Percentiles rank a stretch among this genome's conserved stretches.
phyloP scores from a whole-genome alignment of 2,797 vertebrate genomes.

The Ficedula albicollis region DNA sequence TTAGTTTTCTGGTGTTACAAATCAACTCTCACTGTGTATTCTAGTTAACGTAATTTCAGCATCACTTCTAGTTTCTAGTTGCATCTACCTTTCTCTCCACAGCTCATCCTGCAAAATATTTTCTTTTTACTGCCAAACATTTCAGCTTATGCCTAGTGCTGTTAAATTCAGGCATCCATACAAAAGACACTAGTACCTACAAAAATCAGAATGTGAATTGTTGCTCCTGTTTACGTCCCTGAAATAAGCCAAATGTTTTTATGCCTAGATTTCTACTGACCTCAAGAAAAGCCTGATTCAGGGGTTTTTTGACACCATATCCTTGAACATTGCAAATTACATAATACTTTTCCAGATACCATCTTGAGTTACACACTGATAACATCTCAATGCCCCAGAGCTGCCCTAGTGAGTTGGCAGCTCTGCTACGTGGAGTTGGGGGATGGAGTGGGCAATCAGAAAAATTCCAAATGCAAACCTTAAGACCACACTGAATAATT shows the following conservation, averaged over 20 bases:
- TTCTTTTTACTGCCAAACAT: not conserved
- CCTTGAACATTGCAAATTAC: not conserved
- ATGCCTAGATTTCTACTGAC: not conserved
- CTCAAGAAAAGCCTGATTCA: not conserved
- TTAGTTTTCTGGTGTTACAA: not conserved
- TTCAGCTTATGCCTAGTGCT: not conserved
- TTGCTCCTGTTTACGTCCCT: not conserved
- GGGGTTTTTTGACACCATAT: not conserved
- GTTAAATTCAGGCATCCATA: not conserved
- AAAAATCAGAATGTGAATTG: not conserved
- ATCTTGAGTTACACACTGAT: not conserved
- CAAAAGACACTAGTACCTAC: not conserved
- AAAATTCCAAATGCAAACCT: not conserved
- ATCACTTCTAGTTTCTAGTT: not conserved
- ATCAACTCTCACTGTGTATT: not conserved
- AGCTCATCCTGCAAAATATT: not conserved
- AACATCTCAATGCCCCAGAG: not conserved
- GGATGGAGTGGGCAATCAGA: not conserved
- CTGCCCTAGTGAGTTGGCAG: not conserved
- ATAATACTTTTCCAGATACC: not conserved
- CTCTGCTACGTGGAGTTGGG: not conserved
- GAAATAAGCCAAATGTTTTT: not conserved
- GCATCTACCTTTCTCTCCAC: not conserved
- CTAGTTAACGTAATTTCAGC: not conserved
- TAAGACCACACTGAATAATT: not conserved